Conservation (phyloP, 2,888 invertebrate genomes). For the Girardia tigrina region DNA sequence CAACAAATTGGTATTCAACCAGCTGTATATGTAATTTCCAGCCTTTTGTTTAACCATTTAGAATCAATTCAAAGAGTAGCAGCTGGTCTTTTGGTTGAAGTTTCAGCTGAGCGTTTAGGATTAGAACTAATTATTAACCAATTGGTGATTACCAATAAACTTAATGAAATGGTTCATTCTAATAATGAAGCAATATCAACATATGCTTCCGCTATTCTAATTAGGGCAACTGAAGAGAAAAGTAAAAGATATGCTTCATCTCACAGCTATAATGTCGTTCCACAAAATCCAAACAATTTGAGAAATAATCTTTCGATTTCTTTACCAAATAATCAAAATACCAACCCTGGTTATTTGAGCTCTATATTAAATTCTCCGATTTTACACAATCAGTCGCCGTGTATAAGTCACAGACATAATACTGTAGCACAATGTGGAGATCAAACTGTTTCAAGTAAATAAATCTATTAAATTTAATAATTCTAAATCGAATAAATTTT, state of each 20-base stretch:
- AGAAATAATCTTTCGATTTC: slow-evolving; percentile 2
- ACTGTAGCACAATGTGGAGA: neutral
- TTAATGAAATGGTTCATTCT: slow-evolving; percentile 85
- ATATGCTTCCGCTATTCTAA: slow-evolving; percentile 88
- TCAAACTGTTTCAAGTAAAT: neutral
- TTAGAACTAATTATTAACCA: slow-evolving; percentile 82
- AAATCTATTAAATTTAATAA: too few relatives aligned
- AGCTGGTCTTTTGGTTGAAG: slow-evolving; percentile 84
- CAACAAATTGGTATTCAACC: slow-evolving; percentile 8
- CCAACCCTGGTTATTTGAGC: neutral
- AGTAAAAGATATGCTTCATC: neutral
- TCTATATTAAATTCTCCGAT: neutral
- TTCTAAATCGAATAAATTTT: too few relatives aligned
- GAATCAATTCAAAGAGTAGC: slow-evolving; percentile 88
- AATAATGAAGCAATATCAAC: slow-evolving; percentile 91
- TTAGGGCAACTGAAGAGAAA: slow-evolving; percentile 94
- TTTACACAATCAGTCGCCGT: neutral
- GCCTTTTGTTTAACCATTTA: slow-evolving; percentile 2
- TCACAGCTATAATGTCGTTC: neutral
- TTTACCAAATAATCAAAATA: neutral
- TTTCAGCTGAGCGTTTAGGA: slow-evolving; percentile 69
- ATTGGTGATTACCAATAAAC: slow-evolving; percentile 70
- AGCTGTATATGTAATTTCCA: neutral
- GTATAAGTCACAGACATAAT: slow-evolving; percentile 2
- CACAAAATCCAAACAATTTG: slow-evolving; percentile 8